Base-by-base conservation (phyloP, 2,888 invertebrate species). In the Chydorus sphaericus region DNA sequence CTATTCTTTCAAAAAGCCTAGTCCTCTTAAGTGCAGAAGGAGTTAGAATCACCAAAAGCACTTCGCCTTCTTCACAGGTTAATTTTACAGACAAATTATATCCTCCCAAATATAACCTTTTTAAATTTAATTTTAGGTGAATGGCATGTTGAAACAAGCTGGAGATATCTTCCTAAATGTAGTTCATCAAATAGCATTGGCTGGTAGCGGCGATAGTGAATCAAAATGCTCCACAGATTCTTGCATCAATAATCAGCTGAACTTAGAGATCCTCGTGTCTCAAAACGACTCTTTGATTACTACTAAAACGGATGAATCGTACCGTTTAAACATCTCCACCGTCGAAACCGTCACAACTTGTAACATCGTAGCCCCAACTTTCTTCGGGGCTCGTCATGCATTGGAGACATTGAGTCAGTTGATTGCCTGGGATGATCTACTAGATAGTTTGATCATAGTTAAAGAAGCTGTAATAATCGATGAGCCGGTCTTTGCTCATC, bases 351-450 rank as follows among this genome's bases (percentile, higher is more conserved):
- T 33, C 10, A 44, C 57, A 14, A 44, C 57, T 16, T 62, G 58
- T 7, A 37, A 49, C 20, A 58, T 63, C 29, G 38, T 23, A 1
- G 78, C 79, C 0, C 66, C 70, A 5, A 78, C 74, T 3, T 83
- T 78, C 68, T 83, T 82, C 64, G 85, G 85, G 0, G 71, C 78
- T 1, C 72, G 83, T 4, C 75, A 84, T 63, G 84, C 76, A 1
- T 63, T 84, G 31, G 64, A 65, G 57, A 64, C 65, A 10, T 53
- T 65, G 11, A 56, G 60, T 23, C 65, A 65, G 54, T 56, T 65
- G 50, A 58, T 63, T 18, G 60, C 56, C 3, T 31, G 69, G 70
- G 54, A 72, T 76, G 59, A 78, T 86, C 38, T 70, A 69, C 1
- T 83, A 4, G 38, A 31, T 14, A 38, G 20, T 55, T 36, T 57